Evolutionary conservation across 2,113 vertebrate genomes (phyloP).

Genomic region (Phocoena sinus): DNA sequence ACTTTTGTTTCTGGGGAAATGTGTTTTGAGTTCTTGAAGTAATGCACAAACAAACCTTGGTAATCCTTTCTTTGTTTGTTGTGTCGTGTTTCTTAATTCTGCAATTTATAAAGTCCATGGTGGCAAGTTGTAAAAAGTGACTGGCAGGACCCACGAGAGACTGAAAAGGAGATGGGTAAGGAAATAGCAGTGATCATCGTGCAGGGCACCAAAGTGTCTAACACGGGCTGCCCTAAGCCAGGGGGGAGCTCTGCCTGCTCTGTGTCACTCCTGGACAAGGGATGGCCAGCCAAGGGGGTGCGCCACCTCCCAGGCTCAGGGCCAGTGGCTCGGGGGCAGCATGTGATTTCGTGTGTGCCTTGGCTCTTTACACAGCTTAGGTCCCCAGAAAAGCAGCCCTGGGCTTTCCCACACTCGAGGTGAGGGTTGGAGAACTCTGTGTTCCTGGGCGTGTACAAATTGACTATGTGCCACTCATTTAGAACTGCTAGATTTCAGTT

Average conservation of each 20-base stretch:
- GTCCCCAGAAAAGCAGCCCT: background rate
- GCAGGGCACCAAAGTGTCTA: background rate
- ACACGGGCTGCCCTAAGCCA: background rate
- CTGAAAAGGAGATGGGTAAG: background rate
- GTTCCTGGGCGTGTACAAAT: background rate
- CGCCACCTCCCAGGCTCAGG: background rate
- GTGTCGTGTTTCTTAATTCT: background rate
- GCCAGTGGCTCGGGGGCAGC: background rate
- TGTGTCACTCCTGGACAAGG: background rate
- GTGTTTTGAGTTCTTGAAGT: conserved; percentile 6
- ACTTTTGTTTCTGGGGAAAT: conserved; percentile 25
- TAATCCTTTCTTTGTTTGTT: background rate
- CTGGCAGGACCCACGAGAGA: background rate
- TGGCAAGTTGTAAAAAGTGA: background rate
- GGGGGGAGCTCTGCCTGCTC: background rate
- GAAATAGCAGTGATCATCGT: background rate
- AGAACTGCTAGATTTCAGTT: background rate
- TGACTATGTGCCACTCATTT: background rate
- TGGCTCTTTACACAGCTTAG: background rate
- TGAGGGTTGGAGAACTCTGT: background rate
- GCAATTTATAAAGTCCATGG: background rate
- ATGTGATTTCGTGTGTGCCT: background rate
- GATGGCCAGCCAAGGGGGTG: background rate
- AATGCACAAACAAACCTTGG: background rate
- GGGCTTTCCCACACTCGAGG: background rate